phyloP scores from a whole-genome alignment of 2,888 invertebrate species.

The Andrena dorsata region DNA sequence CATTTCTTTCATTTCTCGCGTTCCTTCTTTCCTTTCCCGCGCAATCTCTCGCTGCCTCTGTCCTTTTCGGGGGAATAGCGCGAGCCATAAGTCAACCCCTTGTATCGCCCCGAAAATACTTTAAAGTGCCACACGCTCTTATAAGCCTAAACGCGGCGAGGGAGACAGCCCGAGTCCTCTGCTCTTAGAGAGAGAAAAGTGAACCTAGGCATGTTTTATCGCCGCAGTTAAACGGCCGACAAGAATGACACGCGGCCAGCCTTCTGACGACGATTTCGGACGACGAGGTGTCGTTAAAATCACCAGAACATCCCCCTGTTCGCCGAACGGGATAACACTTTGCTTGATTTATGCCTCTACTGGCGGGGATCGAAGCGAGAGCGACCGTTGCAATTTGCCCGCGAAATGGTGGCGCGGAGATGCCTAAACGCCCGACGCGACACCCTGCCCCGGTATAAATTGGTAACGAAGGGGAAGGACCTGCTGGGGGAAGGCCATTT shows the following conservation, averaged over 20 bases:
- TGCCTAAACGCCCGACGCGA: neutral
- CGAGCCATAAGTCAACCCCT: conserved; percentile 83
- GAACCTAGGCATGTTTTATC: conserved; percentile 75
- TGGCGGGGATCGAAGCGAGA: neutral
- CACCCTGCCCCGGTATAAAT: neutral
- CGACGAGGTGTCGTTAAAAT: conserved; percentile 72
- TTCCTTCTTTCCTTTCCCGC: conserved; percentile 3
- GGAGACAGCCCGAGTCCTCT: neutral
- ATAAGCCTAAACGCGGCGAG: conserved; percentile 45
- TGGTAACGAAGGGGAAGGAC: neutral
- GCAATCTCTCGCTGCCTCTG: conserved; percentile 32
- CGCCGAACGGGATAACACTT: conserved; percentile 61
- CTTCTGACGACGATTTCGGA: conserved; percentile 59
- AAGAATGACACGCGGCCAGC: conserved; percentile 66
- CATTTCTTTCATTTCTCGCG: neutral
- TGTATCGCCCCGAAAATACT: conserved; percentile 84
- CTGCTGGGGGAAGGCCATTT: neutral
- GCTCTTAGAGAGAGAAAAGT: neutral
- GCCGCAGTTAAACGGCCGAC: conserved; percentile 72
- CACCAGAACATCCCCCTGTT: conserved; percentile 38
- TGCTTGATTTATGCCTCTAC: conserved; percentile 56
- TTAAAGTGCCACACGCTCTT: conserved; percentile 82
- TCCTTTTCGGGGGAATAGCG: conserved; percentile 71
- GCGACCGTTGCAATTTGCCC: conserved; percentile 7
- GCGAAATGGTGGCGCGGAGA: neutral